A percentile compares a stretch with the other conserved stretches of the same genome.
These are phyloP conservation scores for Tachuris rubrigastra DNA, from an alignment of 2,113 vertebrate species.

Conservation along the genomic window DNA sequence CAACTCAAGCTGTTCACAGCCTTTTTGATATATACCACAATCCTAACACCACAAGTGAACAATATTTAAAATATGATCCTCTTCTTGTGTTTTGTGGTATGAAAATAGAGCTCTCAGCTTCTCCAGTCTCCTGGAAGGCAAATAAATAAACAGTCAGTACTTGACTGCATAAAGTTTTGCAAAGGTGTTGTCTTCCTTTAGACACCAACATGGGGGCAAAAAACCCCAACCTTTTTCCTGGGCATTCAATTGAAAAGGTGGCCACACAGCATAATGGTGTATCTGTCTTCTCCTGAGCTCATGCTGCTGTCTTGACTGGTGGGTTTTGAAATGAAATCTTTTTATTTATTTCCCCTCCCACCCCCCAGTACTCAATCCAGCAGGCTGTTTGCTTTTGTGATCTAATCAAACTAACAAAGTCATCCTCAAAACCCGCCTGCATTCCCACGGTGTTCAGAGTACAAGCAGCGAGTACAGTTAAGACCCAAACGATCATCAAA, in stretches of 20 bases:
- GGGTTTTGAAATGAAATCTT: not conserved
- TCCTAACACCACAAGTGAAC: not conserved
- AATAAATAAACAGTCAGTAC: not conserved
- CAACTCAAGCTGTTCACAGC: not conserved
- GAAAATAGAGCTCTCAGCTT: not conserved
- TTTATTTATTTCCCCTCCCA: not conserved
- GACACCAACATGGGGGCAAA: fast-evolving
- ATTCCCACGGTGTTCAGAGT: not conserved
- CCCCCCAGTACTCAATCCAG: not conserved
- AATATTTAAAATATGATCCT: not conserved
- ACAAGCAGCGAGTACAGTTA: not conserved
- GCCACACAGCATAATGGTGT: not conserved
- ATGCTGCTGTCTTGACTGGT: not conserved
- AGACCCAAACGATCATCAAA: not conserved
- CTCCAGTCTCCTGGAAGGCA: not conserved
- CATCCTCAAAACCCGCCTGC: not conserved
- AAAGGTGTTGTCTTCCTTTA: not conserved
- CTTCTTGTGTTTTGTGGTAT: not conserved
- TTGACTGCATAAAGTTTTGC: not conserved
- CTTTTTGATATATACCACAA: not conserved
- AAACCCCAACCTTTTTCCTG: not conserved
- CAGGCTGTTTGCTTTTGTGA: not conserved
- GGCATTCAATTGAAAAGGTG: not conserved
- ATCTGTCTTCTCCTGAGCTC: not conserved
- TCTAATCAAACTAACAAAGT: not conserved